Conservation (phyloP, 2,113 vertebrate species). For the Phaethon lepturus region DNA sequence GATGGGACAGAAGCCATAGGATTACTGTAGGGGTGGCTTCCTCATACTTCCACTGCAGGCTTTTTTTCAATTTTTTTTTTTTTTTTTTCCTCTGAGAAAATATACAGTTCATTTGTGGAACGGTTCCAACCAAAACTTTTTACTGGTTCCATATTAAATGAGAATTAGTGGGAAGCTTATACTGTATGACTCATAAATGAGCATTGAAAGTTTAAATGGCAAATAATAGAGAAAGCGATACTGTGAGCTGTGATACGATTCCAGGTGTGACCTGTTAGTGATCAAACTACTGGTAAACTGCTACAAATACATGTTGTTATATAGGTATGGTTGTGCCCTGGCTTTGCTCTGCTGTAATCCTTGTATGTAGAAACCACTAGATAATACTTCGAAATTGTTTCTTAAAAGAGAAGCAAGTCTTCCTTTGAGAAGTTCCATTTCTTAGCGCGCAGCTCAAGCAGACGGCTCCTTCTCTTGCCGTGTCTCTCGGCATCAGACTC, state of each 20-base stretch:
- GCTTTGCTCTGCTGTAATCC: not conserved
- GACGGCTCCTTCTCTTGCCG: not conserved
- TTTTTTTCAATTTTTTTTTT: not conserved
- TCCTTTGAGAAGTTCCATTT: not conserved
- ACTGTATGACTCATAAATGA: not conserved
- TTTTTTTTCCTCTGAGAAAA: not conserved
- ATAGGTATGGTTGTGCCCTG: too few relatives aligned
- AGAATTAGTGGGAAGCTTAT: not conserved
- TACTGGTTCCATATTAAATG: not conserved
- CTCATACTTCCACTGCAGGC: not conserved
- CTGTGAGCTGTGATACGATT: not conserved
- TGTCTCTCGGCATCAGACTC: not conserved
- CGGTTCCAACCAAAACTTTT: not conserved
- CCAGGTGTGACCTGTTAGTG: not conserved
- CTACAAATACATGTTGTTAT: fast-evolving
- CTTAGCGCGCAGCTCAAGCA: not conserved
- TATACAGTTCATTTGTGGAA: not conserved
- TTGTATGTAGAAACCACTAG: not conserved
- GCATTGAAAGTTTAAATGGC: not conserved
- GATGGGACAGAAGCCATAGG: not conserved
- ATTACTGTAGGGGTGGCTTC: not conserved
- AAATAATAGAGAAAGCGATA: not conserved
- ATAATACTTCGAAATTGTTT: not conserved
- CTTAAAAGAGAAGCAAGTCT: not conserved
- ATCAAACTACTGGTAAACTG: not conserved